These are phyloP conservation scores for Psammodynastes pulverulentus DNA, from an alignment of 2,113 vertebrate genomes.

Conservation along the genomic window DNA sequence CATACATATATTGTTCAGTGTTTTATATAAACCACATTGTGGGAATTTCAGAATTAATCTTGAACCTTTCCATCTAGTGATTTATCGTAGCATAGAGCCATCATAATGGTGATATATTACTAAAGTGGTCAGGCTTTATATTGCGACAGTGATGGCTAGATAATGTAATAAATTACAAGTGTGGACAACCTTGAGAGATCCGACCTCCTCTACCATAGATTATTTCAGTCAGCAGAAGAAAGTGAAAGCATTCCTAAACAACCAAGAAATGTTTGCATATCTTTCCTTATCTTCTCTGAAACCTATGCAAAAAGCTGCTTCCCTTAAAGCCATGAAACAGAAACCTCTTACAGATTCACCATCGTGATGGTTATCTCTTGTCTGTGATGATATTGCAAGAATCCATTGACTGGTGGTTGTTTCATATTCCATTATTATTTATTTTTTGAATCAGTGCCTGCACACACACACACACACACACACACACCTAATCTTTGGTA, in stretches of 20 bases:
- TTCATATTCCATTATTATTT: not conserved
- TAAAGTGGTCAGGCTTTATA: not conserved
- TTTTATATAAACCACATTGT: slow-evolving; percentile 33
- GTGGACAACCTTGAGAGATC: slow-evolving; percentile 12
- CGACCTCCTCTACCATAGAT: slow-evolving; percentile 44
- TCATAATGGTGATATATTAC: not conserved
- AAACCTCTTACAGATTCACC: slow-evolving; percentile 23
- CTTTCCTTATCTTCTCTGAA: slow-evolving; percentile 45
- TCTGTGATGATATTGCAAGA: not conserved
- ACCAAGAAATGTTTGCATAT: slow-evolving; percentile 20
- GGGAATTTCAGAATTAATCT: slow-evolving; percentile 26
- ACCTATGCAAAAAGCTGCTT: slow-evolving; percentile 48
- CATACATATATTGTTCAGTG: not conserved
- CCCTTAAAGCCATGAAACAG: slow-evolving; percentile 26
- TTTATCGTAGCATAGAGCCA: not conserved
- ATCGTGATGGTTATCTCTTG: not conserved
- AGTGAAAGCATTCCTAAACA: slow-evolving; percentile 54
- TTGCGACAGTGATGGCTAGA: not conserved
- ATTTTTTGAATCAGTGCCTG: not conserved
- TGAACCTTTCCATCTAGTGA: not conserved
- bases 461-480: too few relatives aligned
- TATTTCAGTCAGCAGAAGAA: slow-evolving; percentile 26
- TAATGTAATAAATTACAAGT: not conserved
- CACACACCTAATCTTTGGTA: not conserved
- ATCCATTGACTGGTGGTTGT: not conserved